Evolutionary conservation across 2,888 invertebrate genomes (phyloP), one percentile per base, ranked within the genome.

Genomic region (Cistogaster globosa): DNA sequence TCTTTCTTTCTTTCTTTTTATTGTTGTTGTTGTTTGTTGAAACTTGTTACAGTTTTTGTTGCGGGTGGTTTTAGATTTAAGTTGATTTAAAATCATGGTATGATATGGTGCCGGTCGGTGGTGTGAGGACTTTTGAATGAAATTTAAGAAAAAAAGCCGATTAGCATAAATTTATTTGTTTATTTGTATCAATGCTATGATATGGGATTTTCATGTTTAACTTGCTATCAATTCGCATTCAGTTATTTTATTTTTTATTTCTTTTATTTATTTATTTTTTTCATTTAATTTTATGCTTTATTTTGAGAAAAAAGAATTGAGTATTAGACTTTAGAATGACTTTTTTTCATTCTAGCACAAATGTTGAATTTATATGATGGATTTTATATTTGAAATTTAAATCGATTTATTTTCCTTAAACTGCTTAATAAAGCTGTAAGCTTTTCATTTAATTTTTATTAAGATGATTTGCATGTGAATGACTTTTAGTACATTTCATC

Each of bases 81-180:
- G 42, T 69, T 48, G 26, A 20, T 42, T 14, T 60, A 26, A 45
- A 32, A n/a, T 4, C 53, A 42, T 45, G 62, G 12, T 20, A 32
- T 38, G 32, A 4, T 1, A 22, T 38, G 32, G 16, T 36, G 22
- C 12, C 26, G 26, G 11, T 53, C 26, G 26, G 11, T 53, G 58
- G 51, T 22, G 22, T 45, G 48, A 18, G 26, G 45, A 16, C 14
- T 63, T 65, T 42, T 38, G 22, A 18, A 82, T 78, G 63, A 68
- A 75, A 65, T 81, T 83, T 76, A 68, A 83, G 79, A 69, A 71
- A 74, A 78, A 86, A 81, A 83, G 76, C 82, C 83, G 87, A 87
- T 87, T 87, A 87, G 85, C 84, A 87, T 87, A 87, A 87, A 87
- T 87, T 86, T 81, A 81, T 86, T 86, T 86, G 81, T 83, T 78